These are phyloP conservation scores for Origma solitaria DNA, from an alignment of 2,113 vertebrate genomes.

Conservation along the genomic window DNA sequence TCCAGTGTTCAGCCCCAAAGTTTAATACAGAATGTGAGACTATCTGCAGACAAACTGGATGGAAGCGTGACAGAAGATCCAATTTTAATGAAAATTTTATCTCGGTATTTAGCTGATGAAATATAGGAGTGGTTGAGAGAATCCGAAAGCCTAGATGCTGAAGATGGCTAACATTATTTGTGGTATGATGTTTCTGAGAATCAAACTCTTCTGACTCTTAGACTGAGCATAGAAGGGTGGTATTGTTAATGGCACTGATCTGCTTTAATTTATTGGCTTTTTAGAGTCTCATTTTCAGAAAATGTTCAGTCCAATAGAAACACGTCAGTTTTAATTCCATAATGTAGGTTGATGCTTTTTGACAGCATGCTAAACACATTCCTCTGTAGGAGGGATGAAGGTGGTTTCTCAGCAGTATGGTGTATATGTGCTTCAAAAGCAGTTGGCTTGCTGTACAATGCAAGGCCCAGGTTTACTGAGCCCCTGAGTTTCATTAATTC, in stretches of 20 bases:
- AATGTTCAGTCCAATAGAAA: background rate
- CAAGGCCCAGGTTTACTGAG: background rate
- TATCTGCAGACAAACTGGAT: background rate
- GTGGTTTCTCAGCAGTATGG: background rate
- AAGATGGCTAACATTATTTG: background rate
- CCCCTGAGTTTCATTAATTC: background rate
- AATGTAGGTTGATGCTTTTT: background rate
- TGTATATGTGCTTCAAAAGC: background rate
- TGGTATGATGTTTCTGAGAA: background rate
- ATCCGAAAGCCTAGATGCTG: background rate
- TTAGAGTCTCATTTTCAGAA: background rate
- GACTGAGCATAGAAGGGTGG: accelerated
- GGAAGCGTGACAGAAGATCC: background rate
- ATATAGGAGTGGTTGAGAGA: background rate
- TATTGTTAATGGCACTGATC: background rate
- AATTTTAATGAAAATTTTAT: background rate
- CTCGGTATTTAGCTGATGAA: background rate
- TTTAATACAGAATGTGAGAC: background rate
- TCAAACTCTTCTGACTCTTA: background rate
- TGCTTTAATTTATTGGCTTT: background rate
- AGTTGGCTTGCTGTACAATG: background rate
- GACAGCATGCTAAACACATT: background rate
- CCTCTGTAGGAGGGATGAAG: background rate
- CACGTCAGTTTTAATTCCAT: background rate
- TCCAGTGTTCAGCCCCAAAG: background rate